Percentiles rank a stretch among this genome's conserved stretches.
These are phyloP conservation scores for Ophiodon elongatus DNA, from an alignment of 2,113 vertebrate species.

Conservation along the genomic window DNA sequence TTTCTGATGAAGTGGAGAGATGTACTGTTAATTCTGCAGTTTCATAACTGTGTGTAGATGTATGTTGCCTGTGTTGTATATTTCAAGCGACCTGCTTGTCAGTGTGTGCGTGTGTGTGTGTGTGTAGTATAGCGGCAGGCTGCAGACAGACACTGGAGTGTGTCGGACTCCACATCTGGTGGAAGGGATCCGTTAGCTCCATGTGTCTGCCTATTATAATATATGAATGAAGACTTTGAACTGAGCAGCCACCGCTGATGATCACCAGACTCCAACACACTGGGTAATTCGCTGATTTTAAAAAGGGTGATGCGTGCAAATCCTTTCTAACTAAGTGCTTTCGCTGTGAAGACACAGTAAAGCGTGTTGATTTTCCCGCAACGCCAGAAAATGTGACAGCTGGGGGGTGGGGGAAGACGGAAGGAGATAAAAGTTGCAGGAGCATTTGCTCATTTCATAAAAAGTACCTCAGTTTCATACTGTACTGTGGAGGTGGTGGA, in stretches of 20 bases:
- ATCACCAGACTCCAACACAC: constrained; percentile 73
- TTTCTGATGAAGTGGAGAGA: constrained; percentile 22
- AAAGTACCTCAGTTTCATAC: background rate
- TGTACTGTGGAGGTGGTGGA: background rate
- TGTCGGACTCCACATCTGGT: constrained; percentile 79
- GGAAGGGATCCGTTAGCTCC: constrained; percentile 67
- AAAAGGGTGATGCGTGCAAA: constrained; percentile 12
- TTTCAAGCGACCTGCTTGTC: no score
- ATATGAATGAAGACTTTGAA: constrained; percentile 75
- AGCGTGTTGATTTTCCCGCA: constrained; percentile 25
- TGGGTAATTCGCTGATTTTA: constrained; percentile 19
- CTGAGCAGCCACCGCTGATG: constrained; percentile 78
- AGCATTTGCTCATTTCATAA: background rate
- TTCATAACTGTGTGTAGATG: constrained; percentile 14
- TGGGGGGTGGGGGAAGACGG: background rate
- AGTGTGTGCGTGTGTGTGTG: background rate
- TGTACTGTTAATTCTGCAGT: constrained; percentile 8
- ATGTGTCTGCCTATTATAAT: constrained; percentile 71
- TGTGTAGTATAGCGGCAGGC: constrained; percentile 50
- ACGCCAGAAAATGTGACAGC: constrained; percentile 6
- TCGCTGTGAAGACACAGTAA: constrained; percentile 20
- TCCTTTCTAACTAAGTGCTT: constrained; percentile 42
- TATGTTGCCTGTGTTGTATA: no score
- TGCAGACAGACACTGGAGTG: constrained; percentile 63
- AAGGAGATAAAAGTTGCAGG: background rate